Conservation (phyloP, 1,140 invertebrate species). For the Pantala flavescens region DNA sequence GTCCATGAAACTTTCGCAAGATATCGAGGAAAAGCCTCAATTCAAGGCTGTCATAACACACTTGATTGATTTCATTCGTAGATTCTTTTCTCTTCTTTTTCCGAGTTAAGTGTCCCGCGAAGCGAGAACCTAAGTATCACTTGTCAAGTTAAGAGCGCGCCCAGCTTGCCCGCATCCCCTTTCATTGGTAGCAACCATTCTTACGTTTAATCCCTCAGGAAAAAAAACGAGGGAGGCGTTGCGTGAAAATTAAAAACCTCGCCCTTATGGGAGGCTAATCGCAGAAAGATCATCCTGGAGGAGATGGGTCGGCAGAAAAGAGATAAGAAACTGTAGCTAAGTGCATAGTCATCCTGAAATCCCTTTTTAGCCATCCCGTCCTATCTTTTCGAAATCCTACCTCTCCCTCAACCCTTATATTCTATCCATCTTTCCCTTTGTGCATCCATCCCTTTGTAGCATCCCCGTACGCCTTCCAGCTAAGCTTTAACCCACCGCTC, state of each 20-base stretch:
- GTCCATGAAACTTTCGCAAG: not conserved
- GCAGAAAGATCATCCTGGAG: not conserved
- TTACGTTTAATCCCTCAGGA: not conserved
- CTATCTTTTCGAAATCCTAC: not conserved
- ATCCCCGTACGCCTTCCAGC: not conserved
- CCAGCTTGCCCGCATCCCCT: too few relatives aligned
- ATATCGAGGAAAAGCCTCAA: not conserved
- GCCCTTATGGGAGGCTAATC: not conserved
- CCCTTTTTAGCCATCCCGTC: not conserved
- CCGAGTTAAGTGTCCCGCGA: not conserved
- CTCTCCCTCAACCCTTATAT: not conserved
- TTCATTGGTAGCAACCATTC: too few relatives aligned
- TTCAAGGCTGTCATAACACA: not conserved
- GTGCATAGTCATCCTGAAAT: not conserved
- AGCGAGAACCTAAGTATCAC: not conserved
- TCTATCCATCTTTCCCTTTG: not conserved
- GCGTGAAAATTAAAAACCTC: constrained; percentile 7
- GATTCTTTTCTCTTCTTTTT: not conserved
- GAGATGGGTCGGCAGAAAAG: not conserved
- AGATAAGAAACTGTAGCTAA: constrained; percentile 1
- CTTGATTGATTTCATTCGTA: not conserved
- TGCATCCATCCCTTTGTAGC: not conserved
- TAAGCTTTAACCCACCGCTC: not conserved
- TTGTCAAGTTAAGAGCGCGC: not conserved
- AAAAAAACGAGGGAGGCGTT: not conserved